These are phyloP conservation scores for Cettia cetti DNA, from an alignment of 2,113 vertebrate genomes.

Conservation along the genomic window DNA sequence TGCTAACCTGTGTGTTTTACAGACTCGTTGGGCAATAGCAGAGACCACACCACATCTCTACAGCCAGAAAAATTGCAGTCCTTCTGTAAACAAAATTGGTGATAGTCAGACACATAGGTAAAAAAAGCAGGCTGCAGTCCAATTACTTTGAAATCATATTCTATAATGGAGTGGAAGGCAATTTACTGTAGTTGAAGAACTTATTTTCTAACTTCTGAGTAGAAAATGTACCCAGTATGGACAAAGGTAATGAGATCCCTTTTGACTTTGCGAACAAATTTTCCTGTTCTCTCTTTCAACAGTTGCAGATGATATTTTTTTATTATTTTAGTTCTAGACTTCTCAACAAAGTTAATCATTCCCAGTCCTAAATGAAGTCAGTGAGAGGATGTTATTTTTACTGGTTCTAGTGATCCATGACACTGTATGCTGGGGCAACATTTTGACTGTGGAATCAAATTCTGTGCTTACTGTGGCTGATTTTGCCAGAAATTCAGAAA, in stretches of 20 bases:
- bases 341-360: neutral
- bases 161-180: neutral
- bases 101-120: neutral
- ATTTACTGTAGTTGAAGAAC: neutral
- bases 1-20: rapidly evolving
- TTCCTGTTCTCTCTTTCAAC: neutral
- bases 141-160: neutral
- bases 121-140: neutral
- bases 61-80: neutral
- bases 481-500: neutral
- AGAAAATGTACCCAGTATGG: neutral
- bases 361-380: neutral
- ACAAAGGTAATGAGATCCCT: neutral
- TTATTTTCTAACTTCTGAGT: neutral
- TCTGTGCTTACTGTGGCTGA: neutral
- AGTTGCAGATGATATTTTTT: neutral
- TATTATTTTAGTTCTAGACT: neutral
- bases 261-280: neutral
- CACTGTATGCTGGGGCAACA: rapidly evolving
- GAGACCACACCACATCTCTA: neutral
- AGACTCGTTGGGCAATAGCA: neutral
- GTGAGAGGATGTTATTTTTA: neutral
- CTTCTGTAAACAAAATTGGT: neutral
- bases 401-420: neutral
- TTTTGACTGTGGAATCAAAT: neutral